Evolutionary conservation across 2,888 invertebrate species (phyloP).

Genomic region (Mystacides longicornis): DNA sequence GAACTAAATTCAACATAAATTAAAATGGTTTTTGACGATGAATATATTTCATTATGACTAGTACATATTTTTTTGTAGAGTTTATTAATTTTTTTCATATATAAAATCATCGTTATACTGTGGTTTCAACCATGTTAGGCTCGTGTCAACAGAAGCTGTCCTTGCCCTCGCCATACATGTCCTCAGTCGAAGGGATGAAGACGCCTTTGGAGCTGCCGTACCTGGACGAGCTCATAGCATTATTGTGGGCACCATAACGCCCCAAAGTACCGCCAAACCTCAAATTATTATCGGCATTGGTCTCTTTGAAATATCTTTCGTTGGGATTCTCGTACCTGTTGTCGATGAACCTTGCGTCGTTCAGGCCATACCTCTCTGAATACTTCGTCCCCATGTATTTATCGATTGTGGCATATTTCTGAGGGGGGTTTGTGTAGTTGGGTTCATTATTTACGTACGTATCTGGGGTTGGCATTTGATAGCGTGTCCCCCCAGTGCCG

Average conservation of each 20-base stretch:
- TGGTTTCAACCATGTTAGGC: constrained; percentile 45
- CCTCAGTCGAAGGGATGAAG: constrained; percentile 36
- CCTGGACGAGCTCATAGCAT: constrained; percentile 20
- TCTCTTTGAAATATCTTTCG: constrained; percentile 38
- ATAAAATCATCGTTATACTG: constrained; percentile 30
- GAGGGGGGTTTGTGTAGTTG: constrained; percentile 46
- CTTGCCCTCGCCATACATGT: constrained; percentile 54
- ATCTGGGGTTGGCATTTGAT: constrained; percentile 22
- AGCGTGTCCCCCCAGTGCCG: constrained; percentile 34
- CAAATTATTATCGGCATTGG: constrained; percentile 28
- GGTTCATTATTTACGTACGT: constrained; percentile 35
- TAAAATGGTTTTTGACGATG: too few species aligned
- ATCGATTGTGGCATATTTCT: constrained; percentile 49
- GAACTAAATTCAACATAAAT: too few species aligned
- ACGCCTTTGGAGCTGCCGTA: constrained; percentile 24
- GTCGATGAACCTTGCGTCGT: constrained; percentile 44
- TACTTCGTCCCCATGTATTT: constrained; percentile 50
- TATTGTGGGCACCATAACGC: constrained; percentile 24
- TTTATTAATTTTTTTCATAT: too few species aligned
- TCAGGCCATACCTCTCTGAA: constrained; percentile 37
- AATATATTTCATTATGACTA: too few species aligned
- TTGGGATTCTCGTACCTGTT: constrained; percentile 30
- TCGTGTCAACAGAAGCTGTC: constrained; percentile 69
- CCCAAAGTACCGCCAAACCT: constrained; percentile 24
- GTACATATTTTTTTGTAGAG: too few species aligned